phyloP scores from a whole-genome alignment of 2,888 invertebrate genomes.

The Halocaridina rubra region DNA sequence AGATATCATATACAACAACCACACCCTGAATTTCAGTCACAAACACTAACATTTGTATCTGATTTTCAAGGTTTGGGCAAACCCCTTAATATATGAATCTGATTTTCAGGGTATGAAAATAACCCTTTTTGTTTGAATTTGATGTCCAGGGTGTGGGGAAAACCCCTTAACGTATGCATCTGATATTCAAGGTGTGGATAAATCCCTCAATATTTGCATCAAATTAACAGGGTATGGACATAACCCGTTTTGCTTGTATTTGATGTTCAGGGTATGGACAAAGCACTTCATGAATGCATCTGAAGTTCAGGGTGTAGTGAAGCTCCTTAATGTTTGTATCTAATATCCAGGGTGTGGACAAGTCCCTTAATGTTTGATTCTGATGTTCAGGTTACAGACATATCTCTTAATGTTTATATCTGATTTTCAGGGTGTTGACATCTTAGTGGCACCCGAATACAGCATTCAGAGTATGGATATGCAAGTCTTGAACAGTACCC shows the following conservation, averaged over 20 bases:
- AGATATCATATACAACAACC: too few relatives aligned
- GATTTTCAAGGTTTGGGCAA: too few relatives aligned
- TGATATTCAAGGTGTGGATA: too few relatives aligned
- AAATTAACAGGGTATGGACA: too few relatives aligned
- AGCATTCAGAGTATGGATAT: slow-evolving; percentile 66
- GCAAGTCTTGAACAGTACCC: slow-evolving; percentile 62
- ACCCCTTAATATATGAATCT: too few relatives aligned
- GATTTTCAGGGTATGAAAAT: too few relatives aligned
- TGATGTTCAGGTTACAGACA: neutral
- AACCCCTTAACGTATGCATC: too few relatives aligned
- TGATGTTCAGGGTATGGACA: too few relatives aligned
- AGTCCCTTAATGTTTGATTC: neutral
- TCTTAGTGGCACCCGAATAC: slow-evolving; percentile 68
- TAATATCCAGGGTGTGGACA: neutral
- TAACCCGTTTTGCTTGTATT: too few relatives aligned
- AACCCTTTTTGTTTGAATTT: neutral
- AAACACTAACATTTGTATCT: too few relatives aligned
- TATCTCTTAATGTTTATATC: neutral
- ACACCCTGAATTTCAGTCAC: too few relatives aligned
- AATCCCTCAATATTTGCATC: too few relatives aligned
- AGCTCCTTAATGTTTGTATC: neutral
- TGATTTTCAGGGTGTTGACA: slow-evolving; percentile 66
- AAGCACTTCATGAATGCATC: neutral
- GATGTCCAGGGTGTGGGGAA: neutral
- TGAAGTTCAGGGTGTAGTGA: neutral